Evolutionary conservation across 2,797 vertebrate genomes (phyloP).

Genomic region (Cyprinodon diabolis): DNA sequence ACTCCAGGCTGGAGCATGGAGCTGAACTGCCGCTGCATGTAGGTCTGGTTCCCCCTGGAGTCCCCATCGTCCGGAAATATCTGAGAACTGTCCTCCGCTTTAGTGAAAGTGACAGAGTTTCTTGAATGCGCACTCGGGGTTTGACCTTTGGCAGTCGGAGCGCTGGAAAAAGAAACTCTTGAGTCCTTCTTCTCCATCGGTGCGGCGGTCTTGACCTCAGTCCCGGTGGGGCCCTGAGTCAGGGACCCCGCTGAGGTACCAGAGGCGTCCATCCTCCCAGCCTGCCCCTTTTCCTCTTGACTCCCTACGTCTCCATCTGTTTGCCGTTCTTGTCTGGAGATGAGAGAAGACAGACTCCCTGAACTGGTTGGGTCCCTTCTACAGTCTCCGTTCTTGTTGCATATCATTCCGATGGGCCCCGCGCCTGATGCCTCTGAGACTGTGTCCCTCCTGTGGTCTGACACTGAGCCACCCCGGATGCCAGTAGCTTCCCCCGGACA

Average conservation of each 20-base stretch:
- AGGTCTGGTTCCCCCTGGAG: conserved; percentile 85
- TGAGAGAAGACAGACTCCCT: conserved; percentile 80
- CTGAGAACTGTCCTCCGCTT: conserved; percentile 82
- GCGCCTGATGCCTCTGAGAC: conserved; percentile 45
- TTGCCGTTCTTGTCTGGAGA: conserved; percentile 77
- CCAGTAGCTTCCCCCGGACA: conserved; percentile 67
- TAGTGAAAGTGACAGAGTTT: conserved; percentile 74
- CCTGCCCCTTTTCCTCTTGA: conserved; percentile 55
- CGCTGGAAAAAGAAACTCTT: conserved; percentile 82
- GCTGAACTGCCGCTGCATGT: conserved; percentile 96
- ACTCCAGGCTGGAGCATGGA: conserved; percentile 97
- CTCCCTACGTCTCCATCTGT: conserved; percentile 64
- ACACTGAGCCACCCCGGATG: conserved; percentile 39
- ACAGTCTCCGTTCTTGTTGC: conserved; percentile 87
- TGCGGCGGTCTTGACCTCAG: conserved; percentile 63
- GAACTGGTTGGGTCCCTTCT: conserved; percentile 79
- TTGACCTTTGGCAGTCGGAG: conserved; percentile 64
- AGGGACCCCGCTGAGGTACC: conserved; percentile 64
- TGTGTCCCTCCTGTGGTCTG: conserved; percentile 46
- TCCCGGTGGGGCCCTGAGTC: conserved; percentile 64
- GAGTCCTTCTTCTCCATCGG: conserved; percentile 80
- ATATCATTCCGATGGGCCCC: conserved; percentile 77
- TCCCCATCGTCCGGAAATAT: conserved; percentile 86
- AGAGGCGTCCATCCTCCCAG: conserved; percentile 74
- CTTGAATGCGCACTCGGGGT: conserved; percentile 62